Evolutionary conservation across 2,113 vertebrate genomes (phyloP).

Genomic region (Cromileptes altivelis): DNA sequence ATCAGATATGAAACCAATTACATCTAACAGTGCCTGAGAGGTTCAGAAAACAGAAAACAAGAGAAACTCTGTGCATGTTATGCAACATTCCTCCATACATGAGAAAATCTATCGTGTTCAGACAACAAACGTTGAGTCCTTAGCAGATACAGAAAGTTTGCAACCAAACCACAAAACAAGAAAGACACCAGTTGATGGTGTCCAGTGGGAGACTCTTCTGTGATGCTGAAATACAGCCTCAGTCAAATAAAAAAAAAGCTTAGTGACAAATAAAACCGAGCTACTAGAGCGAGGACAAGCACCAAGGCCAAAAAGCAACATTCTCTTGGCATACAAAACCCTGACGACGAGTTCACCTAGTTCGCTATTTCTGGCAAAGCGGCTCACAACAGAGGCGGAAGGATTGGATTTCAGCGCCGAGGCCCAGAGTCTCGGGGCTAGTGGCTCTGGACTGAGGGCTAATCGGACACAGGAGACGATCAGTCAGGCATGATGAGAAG

Average conservation of each 20-base stretch:
- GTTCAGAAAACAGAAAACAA: background rate
- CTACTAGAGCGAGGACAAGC: slow-evolving; percentile 4
- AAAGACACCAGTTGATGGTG: background rate
- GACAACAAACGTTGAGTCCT: background rate
- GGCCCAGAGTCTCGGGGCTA: slow-evolving; percentile 26
- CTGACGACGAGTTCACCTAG: slow-evolving; percentile 21
- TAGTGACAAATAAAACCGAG: slow-evolving; percentile 35
- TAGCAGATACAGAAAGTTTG: background rate
- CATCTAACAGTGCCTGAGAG: background rate
- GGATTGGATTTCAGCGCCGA: slow-evolving; percentile 45
- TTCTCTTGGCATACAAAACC: slow-evolving; percentile 22
- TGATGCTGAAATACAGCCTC: slow-evolving; percentile 12
- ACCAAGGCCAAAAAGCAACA: background rate
- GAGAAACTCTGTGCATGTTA: background rate
- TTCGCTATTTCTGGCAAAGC: slow-evolving; percentile 34
- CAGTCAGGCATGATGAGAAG: slow-evolving; percentile 38
- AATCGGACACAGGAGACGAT: slow-evolving; percentile 53
- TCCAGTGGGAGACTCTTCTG: background rate
- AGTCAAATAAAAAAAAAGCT: slow-evolving; percentile 35
- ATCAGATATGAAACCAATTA: background rate
- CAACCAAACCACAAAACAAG: background rate
- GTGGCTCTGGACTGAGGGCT: slow-evolving; percentile 49
- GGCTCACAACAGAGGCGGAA: slow-evolving; percentile 16
- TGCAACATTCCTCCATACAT: background rate
- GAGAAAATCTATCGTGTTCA: background rate